phyloP scores from a whole-genome alignment of 2,797 vertebrate genomes.

The Champsocephalus esox region DNA sequence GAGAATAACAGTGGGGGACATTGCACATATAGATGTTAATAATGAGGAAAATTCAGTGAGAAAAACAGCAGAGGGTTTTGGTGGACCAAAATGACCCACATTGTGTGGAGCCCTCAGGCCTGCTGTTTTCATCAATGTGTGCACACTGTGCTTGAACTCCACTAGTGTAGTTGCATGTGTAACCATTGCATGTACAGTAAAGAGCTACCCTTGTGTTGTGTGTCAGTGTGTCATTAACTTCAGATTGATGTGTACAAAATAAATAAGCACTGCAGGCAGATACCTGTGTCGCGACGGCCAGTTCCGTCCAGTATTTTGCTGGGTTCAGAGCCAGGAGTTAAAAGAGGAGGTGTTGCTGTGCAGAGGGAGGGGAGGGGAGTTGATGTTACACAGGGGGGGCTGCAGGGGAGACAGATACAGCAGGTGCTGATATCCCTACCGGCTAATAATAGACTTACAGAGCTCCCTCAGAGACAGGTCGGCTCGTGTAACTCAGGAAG shows the following conservation, averaged over 20 bases:
- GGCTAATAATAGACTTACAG: slow-evolving; percentile 63
- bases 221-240: slow-evolving; percentile 44
- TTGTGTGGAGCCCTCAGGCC: slow-evolving; percentile 32
- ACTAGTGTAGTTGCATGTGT: background rate
- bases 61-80: too few relatives aligned
- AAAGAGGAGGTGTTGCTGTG: slow-evolving; percentile 70
- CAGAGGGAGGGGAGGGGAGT: background rate
- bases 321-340: slow-evolving; percentile 56
- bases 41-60: too few relatives aligned
- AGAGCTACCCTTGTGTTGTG: slow-evolving; percentile 22
- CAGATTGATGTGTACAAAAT: background rate
- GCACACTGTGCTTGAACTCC: background rate
- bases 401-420: slow-evolving; percentile 35
- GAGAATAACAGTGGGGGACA: too few relatives aligned
- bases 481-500: slow-evolving; percentile 24
- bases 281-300: slow-evolving; percentile 5
- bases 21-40: too few relatives aligned
- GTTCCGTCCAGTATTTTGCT: slow-evolving; percentile 44
- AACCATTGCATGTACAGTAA: background rate
- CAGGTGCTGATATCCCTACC: slow-evolving; percentile 66
- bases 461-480: slow-evolving; percentile 40
- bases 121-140: background rate
- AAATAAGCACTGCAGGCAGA: background rate
- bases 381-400: background rate
- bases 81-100: slow-evolving; percentile 47